Percentiles rank a stretch among this genome's conserved stretches.
Evolutionary conservation across 2,797 vertebrate genomes (phyloP).

Genomic region (Hemitrygon akajei): DNA sequence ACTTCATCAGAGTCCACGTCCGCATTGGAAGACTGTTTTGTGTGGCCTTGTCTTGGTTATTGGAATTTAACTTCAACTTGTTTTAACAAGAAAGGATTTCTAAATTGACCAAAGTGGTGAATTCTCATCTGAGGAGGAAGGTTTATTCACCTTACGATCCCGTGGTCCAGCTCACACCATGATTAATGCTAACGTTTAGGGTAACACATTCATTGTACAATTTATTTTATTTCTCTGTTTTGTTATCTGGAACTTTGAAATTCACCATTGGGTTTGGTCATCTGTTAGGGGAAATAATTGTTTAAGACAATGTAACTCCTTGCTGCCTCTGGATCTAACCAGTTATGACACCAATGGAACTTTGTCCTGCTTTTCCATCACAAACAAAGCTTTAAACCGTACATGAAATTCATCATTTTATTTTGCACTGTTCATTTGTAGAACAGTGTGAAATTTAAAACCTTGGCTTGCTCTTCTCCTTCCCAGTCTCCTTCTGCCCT

Average conservation of each 20-base stretch:
- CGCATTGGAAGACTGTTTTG: neutral
- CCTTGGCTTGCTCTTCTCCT: neutral
- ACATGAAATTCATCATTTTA: neutral
- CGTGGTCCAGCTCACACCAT: neutral
- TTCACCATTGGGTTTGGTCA: neutral
- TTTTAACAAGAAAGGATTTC: conserved; percentile 2
- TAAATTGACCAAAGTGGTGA: neutral
- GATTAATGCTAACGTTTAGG: conserved; percentile 13
- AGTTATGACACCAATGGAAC: neutral
- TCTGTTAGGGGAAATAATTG: neutral
- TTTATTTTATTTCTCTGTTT: neutral
- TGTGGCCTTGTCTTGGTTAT: conserved; percentile 5
- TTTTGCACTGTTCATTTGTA: neutral
- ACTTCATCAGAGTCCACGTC: neutral
- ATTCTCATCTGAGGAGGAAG: neutral
- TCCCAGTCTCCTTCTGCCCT: neutral
- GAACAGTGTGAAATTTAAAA: neutral
- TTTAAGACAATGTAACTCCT: neutral
- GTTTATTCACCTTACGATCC: neutral
- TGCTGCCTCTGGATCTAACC: neutral
- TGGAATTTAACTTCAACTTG: conserved; percentile 11
- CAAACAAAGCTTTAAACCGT: neutral
- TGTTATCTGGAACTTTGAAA: neutral
- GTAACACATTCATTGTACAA: conserved; percentile 23
- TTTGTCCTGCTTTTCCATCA: neutral